Percentiles rank a stretch among this genome's conserved stretches.
These are phyloP conservation scores for Poeciliopsis turneri DNA, from an alignment of 2,797 vertebrate species.

Conservation along the genomic window DNA sequence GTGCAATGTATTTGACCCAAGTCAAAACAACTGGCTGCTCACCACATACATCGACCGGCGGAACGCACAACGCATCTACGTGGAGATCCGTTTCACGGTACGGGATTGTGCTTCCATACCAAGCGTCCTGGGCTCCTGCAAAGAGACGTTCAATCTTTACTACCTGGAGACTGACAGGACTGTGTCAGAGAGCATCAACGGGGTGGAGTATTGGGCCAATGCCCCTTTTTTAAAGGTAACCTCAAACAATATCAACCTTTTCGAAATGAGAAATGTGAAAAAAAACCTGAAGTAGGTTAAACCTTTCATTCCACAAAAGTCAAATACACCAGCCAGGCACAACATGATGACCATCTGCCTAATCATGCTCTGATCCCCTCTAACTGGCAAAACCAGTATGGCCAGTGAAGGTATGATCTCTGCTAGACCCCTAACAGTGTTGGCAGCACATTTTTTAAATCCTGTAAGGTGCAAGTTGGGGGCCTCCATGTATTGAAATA, in stretches of 20 bases:
- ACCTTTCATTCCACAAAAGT: not conserved
- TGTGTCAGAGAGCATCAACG: slow-evolving; percentile 85
- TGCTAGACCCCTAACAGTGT: not conserved
- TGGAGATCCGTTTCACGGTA: slow-evolving; percentile 98
- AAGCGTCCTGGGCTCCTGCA: slow-evolving; percentile 96
- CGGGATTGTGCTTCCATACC: slow-evolving; percentile 98
- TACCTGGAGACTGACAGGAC: slow-evolving; percentile 95
- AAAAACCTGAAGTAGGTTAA: not conserved
- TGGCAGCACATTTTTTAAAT: not conserved
- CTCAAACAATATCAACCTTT: not conserved
- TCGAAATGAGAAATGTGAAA: not conserved
- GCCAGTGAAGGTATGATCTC: not conserved
- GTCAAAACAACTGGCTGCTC: slow-evolving; percentile 99
- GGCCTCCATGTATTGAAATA: not conserved
- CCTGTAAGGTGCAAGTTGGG: not conserved
- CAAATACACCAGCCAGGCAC: not conserved
- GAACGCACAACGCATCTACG: slow-evolving; percentile 94
- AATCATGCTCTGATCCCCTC: not conserved
- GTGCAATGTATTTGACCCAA: slow-evolving; percentile 98
- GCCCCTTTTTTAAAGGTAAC: slow-evolving; percentile 85
- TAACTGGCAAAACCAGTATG: not conserved
- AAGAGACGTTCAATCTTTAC: slow-evolving; percentile 98
- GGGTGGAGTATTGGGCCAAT: slow-evolving; percentile 91
- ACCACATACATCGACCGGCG: slow-evolving; percentile 94
- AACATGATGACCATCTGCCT: not conserved